A percentile compares a stretch with the other conserved stretches of the same genome.
These are phyloP conservation scores for Aphrophora alni DNA, from an alignment of 2,888 invertebrate species.

Conservation along the genomic window DNA sequence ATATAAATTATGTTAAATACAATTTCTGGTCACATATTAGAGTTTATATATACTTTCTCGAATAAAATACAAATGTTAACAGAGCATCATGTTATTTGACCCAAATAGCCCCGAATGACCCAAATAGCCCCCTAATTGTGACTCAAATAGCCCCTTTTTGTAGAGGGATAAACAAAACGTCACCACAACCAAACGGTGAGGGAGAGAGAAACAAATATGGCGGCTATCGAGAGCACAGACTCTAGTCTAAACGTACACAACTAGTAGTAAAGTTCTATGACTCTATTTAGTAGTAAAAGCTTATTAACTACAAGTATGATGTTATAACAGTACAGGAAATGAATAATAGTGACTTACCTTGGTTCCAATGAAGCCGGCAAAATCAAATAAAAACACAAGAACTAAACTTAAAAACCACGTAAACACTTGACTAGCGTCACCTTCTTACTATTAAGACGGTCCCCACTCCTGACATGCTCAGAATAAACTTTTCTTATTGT, in stretches of 20 bases:
- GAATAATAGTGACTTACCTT: not conserved
- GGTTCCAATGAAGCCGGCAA: not conserved
- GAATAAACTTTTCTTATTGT: too few species aligned
- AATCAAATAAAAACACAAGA: not conserved
- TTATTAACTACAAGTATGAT: not conserved
- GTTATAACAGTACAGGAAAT: not conserved
- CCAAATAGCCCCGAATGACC: not conserved
- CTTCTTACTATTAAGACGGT: not conserved
- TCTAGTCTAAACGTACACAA: not conserved
- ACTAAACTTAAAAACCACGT: not conserved
- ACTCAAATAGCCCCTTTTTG: not conserved
- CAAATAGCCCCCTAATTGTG: not conserved
- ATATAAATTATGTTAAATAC: too few species aligned
- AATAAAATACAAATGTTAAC: too few species aligned
- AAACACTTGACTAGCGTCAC: not conserved
- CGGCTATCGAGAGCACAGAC: not conserved
- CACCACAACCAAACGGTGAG: not conserved
- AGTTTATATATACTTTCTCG: too few species aligned
- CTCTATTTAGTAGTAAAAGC: not conserved
- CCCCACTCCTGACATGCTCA: too few species aligned
- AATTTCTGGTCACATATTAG: too few species aligned
- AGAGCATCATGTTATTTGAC: not conserved
- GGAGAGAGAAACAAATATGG: not conserved
- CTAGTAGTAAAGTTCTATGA: not conserved
- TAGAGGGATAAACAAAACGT: not conserved